These are phyloP conservation scores for Mimachlamys varia DNA, from an alignment of 2,888 invertebrate genomes.

Conservation along the genomic window DNA sequence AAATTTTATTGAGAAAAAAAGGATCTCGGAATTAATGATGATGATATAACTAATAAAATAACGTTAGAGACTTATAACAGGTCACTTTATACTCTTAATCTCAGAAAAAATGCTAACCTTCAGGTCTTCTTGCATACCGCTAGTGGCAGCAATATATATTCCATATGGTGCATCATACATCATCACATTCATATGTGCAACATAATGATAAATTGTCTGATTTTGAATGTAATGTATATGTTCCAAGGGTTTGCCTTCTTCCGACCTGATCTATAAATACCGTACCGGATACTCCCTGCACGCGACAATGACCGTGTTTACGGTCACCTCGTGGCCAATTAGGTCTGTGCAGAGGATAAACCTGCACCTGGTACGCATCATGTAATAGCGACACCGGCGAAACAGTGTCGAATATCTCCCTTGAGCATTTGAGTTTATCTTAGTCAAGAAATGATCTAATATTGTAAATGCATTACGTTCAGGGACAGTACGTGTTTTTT, in stretches of 20 bases:
- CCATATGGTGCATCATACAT: background rate
- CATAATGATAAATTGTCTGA: background rate
- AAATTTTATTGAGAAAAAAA: too few relatives aligned
- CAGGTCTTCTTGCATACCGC: too few relatives aligned
- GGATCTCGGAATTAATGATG: too few relatives aligned
- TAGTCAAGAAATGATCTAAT: background rate
- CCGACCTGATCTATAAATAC: background rate
- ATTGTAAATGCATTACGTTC: background rate
- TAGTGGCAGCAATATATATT: background rate
- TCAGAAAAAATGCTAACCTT: too few relatives aligned
- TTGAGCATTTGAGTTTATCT: background rate
- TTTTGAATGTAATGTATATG: background rate
- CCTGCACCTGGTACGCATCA: background rate
- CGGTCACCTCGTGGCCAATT: background rate
- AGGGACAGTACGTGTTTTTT: too few relatives aligned
- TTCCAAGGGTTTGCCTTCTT: background rate
- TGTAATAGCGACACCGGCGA: background rate
- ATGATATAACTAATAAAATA: too few relatives aligned
- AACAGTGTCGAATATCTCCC: background rate
- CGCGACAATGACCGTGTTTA: background rate
- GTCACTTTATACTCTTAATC: too few relatives aligned
- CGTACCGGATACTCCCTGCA: background rate
- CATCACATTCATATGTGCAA: background rate
- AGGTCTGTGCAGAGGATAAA: background rate
- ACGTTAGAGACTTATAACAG: too few relatives aligned